Percentiles rank a stretch among this genome's conserved stretches.
Evolutionary conservation across 2,113 vertebrate genomes (phyloP).

Genomic region (Dasypus novemcinctus): DNA sequence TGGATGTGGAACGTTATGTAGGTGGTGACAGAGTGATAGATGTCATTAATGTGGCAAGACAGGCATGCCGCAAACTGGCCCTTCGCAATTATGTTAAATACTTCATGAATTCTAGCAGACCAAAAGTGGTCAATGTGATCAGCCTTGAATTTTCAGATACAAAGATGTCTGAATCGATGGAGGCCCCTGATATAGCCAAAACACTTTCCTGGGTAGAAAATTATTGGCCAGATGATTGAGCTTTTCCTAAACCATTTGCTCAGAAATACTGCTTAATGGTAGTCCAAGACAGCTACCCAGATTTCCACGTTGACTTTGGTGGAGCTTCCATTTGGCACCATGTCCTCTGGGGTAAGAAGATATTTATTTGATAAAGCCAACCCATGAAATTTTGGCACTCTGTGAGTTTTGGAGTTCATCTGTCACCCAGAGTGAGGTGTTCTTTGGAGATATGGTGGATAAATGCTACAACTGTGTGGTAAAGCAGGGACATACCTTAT

Average conservation of each 20-base stretch:
- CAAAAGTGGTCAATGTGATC: conserved; percentile 99
- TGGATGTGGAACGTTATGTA: conserved; percentile 96
- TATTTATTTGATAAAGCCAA: conserved; percentile 98
- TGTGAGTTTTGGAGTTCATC: conserved; percentile 99
- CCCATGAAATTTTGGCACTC: conserved; percentile 94
- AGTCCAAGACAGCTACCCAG: conserved; percentile 97
- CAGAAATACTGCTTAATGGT: conserved; percentile 99
- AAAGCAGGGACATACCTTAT: conserved; percentile 95
- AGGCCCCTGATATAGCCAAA: conserved; percentile 95
- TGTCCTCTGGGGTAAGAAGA: conserved; percentile 98
- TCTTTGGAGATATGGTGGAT: conserved; percentile 97
- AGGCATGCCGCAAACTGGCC: conserved; percentile 99
- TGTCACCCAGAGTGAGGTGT: conserved; percentile 97
- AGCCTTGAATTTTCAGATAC: conserved; percentile 99
- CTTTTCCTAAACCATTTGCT: conserved; percentile 98
- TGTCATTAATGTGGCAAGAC: conserved; percentile 98
- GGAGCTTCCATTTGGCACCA: conserved; percentile 99
- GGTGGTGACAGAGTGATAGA: conserved; percentile 98
- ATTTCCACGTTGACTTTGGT: conserved; percentile 99
- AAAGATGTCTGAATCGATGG: conserved; percentile 97
- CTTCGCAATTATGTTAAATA: conserved; percentile 96
- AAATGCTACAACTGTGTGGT: conserved; percentile 94
- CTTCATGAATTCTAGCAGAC: conserved; percentile 91
- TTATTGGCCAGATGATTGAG: conserved; percentile 98
- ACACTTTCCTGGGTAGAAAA: conserved; percentile 99